Base-by-base conservation (phyloP, 2,797 vertebrate genomes). In the Amblyraja radiata region DNA sequence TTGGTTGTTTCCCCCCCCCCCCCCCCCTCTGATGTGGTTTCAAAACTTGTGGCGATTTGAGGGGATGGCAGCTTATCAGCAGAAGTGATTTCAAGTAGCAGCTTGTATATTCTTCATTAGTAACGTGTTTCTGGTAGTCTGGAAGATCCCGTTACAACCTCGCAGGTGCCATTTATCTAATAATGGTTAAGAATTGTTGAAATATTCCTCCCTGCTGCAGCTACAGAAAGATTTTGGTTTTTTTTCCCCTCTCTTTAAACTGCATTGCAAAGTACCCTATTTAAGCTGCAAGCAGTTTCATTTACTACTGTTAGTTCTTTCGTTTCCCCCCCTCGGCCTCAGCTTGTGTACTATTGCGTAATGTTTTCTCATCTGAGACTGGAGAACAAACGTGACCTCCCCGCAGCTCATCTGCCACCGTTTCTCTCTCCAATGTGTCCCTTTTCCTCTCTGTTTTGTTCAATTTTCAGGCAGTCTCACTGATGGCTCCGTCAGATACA, bases 361-460 rank as follows among this genome's bases (percentile, higher is more conserved):
- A 65, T 39, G 61, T 74, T 46, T 74, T 23, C 54, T 16, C 76
- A 46, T 0, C 18, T 2, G 78, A 84, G 95, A 93, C 94, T 94
- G 93, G 94, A 93, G 93, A 93, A 76, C 93, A 88, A 93, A 73
- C 71, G 78, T 94, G 94, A 95, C 94, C 94, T 95, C 94, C 68
- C 65, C 46, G 90, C 84, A 74, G 90, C 68, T 91, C 71, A 91
- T 74, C 90, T 46, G 32, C 90, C 25, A n/a, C 68, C 68, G n/a
- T 46, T 46, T 46, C 46, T 46, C 46, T 46, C 46, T 46, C 46
- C 46, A 46, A 46, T 46, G 46, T 46, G 46, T 46, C 46, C 2
- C 46, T 46, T 46, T 46, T 46, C 46, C 63, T 81, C 83, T 95
- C 79, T 6, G 77, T 95, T 73, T 95, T 95, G 32, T 39, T 58